phyloP scores from a whole-genome alignment of 2,888 invertebrate genomes.

The Drosophila histrio region DNA sequence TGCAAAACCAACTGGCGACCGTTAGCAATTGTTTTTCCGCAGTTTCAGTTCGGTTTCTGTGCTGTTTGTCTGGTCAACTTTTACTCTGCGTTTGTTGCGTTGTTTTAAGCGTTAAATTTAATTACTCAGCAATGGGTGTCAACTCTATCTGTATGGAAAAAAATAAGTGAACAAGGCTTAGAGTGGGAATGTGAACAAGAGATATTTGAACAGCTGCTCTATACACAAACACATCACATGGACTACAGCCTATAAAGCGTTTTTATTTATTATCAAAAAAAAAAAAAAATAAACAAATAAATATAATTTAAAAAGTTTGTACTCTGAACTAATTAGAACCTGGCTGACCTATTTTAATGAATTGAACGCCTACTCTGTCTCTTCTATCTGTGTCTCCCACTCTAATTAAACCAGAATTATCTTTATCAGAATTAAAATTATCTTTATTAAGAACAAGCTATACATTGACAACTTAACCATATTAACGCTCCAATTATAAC shows the following conservation, averaged over 20 bases:
- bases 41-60: conserved; percentile 49
- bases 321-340: conserved; percentile 25
- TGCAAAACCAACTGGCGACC: conserved; percentile 71
- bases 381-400: background rate
- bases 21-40: conserved; percentile 60
- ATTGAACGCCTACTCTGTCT: background rate
- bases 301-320: conserved; percentile 13
- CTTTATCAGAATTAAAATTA: too few relatives aligned
- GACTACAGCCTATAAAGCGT: conserved; percentile 10
- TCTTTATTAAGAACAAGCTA: too few relatives aligned
- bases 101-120: conserved; percentile 75
- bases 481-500: too few relatives aligned
- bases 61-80: conserved; percentile 62
- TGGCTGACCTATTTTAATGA: background rate
- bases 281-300: conserved; percentile 25
- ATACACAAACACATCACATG: conserved; percentile 31
- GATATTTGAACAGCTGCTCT: conserved; percentile 67
- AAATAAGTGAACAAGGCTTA: conserved; percentile 22
- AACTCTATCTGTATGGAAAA: conserved; percentile 19
- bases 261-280: conserved; percentile 20
- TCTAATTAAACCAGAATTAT: background rate
- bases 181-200: conserved; percentile 26
- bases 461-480: too few relatives aligned
- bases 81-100: conserved; percentile 40
- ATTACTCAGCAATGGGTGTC: conserved; percentile 63